phyloP scores from a whole-genome alignment of 1,140 invertebrate genomes.

The Helicoverpa zea region DNA sequence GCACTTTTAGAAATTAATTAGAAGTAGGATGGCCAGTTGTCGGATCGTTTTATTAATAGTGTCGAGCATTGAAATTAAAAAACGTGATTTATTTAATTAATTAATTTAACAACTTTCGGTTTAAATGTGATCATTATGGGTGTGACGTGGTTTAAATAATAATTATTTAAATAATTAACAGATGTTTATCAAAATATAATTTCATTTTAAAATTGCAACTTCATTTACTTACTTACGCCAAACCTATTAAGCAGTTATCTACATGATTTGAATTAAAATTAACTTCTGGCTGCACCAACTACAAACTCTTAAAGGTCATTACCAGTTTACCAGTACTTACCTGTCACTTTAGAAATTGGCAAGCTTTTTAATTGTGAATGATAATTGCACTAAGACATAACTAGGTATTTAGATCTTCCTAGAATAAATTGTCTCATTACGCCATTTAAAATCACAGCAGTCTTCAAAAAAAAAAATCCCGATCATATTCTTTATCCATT shows the following conservation, averaged over 20 bases:
- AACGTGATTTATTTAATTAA: constrained; percentile 38
- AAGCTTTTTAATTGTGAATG: neutral
- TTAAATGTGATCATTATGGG: neutral
- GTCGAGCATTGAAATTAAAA: constrained; percentile 2
- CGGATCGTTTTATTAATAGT: constrained; percentile 35
- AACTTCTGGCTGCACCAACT: no score
- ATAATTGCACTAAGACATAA: neutral
- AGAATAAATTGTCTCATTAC: neutral
- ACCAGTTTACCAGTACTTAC: no score
- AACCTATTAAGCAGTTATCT: no score
- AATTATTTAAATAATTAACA: neutral
- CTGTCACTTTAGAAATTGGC: no score
- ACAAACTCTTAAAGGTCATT: neutral
- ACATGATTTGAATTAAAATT: no score
- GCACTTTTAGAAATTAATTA: constrained; percentile 26
- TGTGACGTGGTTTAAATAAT: neutral
- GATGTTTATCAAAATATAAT: neutral
- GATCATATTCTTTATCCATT: neutral
- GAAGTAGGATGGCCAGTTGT: constrained; percentile 34
- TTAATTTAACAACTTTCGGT: constrained; percentile 25
- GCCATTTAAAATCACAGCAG: no score
- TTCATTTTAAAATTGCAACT: neutral
- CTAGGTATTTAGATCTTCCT: neutral
- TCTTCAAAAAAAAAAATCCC: no score
- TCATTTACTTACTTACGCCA: neutral